Evolutionary conservation across 2,797 vertebrate genomes (phyloP).

Genomic region (Cuniculus paca): DNA sequence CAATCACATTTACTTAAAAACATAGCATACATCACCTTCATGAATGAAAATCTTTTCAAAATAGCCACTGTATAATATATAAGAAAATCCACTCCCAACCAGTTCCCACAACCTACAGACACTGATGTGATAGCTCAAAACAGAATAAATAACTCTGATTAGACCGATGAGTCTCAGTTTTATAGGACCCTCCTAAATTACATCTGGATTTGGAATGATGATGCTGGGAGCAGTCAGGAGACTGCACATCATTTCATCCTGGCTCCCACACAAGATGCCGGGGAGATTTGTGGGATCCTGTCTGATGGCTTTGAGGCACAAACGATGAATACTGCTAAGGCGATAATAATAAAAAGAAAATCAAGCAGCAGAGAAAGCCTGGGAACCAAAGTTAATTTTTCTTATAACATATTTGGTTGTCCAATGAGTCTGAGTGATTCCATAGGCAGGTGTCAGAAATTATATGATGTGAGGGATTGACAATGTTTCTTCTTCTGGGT

Average conservation of each 20-base stretch:
- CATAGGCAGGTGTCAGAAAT: neutral
- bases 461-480: conserved; percentile 48
- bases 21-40: neutral
- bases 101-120: neutral
- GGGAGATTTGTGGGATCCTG: conserved; percentile 63
- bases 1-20: neutral
- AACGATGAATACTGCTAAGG: conserved; percentile 50
- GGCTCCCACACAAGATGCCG: conserved; percentile 41
- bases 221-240: neutral
- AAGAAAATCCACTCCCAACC: neutral
- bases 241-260: conserved; percentile 5
- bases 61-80: conserved; percentile 5
- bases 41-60: conserved; percentile 61
- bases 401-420: conserved; percentile 13
- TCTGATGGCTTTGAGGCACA: conserved; percentile 37
- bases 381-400: conserved; percentile 5
- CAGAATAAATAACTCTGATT: conserved; percentile 66
- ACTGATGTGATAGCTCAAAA: conserved; percentile 18
- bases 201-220: neutral
- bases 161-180: conserved; percentile 52
- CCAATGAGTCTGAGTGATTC: conserved; percentile 34
- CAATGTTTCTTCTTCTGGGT: conserved; percentile 50
- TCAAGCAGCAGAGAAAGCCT: neutral
- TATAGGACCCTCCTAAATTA: conserved; percentile 63
- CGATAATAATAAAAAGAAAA: conserved; percentile 74